Base-by-base conservation (phyloP, 2,113 vertebrate genomes). In the Pachypanchax playfairii region DNA sequence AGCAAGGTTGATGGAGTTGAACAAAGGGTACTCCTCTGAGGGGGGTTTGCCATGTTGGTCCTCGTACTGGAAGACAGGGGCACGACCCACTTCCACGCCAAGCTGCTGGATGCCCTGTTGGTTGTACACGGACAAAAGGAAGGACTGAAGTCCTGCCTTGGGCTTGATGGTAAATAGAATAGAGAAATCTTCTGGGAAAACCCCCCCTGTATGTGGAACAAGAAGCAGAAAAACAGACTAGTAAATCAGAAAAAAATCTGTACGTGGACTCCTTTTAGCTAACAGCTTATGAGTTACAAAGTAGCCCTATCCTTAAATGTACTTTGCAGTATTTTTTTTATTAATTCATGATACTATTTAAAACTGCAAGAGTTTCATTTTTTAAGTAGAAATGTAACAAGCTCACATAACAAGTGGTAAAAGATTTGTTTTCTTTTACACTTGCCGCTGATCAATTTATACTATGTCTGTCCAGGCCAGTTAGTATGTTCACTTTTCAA, bases 161-260 rank as follows among this genome's bases (percentile, higher is more conserved):
- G 96, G 95, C 84, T 95, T 98, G 80, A 98, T 91, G 77, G 97
- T 99, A 88, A 96, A 94, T 84, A 98, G 82, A 91, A 99, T 92
- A 79, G 97, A 98, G 92, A 99, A 99, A 82, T 99, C 96, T 89
- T 95, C 93, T 31, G 97, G 97, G 85, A 99, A 98, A 77, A 70
- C 81, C 82, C 93, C 94, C 82, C 79, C 96, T 98, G 81, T 59
- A 81, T 43, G 50, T 65, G 29, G 22, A 70, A 58, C 41, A 50
- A 41, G 10, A 36, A 61, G 51, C 28, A 65, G 55, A 14, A 54
- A 65, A 12, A 10, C n/a, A 50, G 25, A 4, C 39, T 42, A 53
- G 35, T 28, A 70, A 28, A 48, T 56, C 29, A 46, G 33, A 22
- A 2, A 69, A 54, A n/a, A n/a, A n/a, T n/a, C n/a, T n/a, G n/a